A percentile compares a stretch with the other conserved stretches of the same genome.
Conservation (phyloP, 2,888 invertebrate genomes). For the Diabrotica balteata region DNA sequence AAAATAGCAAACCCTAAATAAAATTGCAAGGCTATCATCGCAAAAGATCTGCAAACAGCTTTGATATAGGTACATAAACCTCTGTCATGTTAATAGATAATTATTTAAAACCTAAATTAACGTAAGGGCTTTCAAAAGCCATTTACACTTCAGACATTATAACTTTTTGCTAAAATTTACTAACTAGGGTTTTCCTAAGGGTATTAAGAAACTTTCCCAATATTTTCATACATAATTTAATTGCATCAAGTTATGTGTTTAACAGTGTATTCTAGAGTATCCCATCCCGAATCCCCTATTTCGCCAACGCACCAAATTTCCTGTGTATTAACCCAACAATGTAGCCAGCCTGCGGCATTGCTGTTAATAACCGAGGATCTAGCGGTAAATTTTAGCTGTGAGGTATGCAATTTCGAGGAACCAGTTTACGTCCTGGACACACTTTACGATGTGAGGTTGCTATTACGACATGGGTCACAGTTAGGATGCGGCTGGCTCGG, state of each 20-base stretch:
- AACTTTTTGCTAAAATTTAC: too few species aligned
- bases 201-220: too few species aligned
- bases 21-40: too few species aligned
- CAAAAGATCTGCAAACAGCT: too few species aligned
- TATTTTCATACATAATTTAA: too few species aligned
- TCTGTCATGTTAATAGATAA: too few species aligned
- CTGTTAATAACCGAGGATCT: conserved; percentile 41
- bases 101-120: too few species aligned
- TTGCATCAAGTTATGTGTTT: not conserved
- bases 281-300: conserved; percentile 1
- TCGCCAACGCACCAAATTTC: conserved; percentile 45
- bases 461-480: conserved; percentile 15
- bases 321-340: conserved; percentile 48
- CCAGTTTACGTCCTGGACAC: not conserved
- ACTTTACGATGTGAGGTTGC: conserved; percentile 1
- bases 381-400: conserved; percentile 40
- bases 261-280: not conserved
- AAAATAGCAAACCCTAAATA: too few species aligned
- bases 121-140: too few species aligned
- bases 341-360: conserved; percentile 31
- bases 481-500: conserved; percentile 13
- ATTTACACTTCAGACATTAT: too few species aligned
- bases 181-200: too few species aligned
- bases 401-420: conserved; percentile 31
- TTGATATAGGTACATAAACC: too few species aligned